Conservation (phyloP, 1,140 invertebrate species). For the Neoseiulus cucumeris region DNA sequence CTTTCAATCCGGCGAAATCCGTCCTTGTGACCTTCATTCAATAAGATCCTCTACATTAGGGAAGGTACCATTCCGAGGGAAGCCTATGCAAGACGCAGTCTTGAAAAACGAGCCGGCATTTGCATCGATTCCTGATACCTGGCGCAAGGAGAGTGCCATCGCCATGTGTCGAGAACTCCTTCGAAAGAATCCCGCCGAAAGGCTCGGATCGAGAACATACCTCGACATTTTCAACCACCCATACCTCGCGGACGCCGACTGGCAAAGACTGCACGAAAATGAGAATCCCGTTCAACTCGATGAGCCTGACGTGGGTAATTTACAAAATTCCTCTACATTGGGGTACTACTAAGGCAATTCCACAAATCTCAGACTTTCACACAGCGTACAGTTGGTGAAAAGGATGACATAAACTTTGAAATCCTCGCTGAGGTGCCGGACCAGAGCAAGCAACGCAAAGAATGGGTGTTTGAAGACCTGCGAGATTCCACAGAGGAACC, state of each 20-base stretch:
- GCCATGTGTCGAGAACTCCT: not conserved
- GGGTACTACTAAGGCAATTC: no score
- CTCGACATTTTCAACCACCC: not conserved
- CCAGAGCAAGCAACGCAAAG: no score
- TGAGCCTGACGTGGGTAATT: not conserved
- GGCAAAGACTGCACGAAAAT: not conserved
- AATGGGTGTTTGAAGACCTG: no score
- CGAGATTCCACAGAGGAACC: no score
- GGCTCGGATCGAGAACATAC: not conserved
- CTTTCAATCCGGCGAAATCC: not conserved
- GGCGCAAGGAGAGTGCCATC: not conserved
- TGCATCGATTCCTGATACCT: not conserved
- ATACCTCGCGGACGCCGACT: not conserved
- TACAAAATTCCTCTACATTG: no score
- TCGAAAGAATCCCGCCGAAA: not conserved
- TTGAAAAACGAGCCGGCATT: not conserved
- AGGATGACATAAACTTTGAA: no score
- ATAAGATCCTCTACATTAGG: not conserved
- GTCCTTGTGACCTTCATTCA: not conserved
- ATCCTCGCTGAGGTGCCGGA: no score
- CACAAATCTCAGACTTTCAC: no score
- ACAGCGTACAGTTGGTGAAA: no score
- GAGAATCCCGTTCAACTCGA: not conserved
- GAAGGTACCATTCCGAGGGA: not conserved
- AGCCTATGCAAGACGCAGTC: not conserved